A percentile compares a stretch with the other conserved stretches of the same genome.
phyloP scores from a whole-genome alignment of 1,140 invertebrate species.

The Spodoptera frugiperda region DNA sequence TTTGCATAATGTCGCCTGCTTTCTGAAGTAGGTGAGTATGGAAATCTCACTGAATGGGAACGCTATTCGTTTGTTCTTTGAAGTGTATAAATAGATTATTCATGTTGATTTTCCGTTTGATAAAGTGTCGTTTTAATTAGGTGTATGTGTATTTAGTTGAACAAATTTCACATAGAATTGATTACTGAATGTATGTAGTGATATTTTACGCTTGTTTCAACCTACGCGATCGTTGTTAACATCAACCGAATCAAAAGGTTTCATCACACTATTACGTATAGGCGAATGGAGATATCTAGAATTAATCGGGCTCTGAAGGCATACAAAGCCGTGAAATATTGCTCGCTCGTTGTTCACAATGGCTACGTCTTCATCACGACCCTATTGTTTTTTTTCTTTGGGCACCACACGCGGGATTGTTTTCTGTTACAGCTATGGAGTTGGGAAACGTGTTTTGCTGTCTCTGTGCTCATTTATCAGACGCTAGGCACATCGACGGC shows the following conservation, averaged over 20 bases:
- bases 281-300: slow-evolving; percentile 84
- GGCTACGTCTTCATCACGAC: slow-evolving; percentile 85
- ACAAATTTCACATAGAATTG: slow-evolving; percentile 15
- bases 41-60: slow-evolving; percentile 67
- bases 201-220: slow-evolving; percentile 53
- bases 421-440: slow-evolving; percentile 72
- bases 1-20: slow-evolving; percentile 83
- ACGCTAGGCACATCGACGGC: slow-evolving; percentile 37
- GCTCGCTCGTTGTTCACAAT: slow-evolving; percentile 82
- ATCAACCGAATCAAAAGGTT: slow-evolving; percentile 76
- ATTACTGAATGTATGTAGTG: slow-evolving; percentile 29
- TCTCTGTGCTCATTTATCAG: slow-evolving; percentile 71
- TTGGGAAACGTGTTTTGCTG: slow-evolving; percentile 76
- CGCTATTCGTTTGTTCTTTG: slow-evolving; percentile 43
- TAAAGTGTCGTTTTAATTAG: slow-evolving; percentile 17
- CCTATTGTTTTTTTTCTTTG: slow-evolving; percentile 83
- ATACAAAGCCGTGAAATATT: slow-evolving; percentile 85
- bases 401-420: slow-evolving; percentile 79
- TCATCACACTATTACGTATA: slow-evolving; percentile 82
- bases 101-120: slow-evolving; percentile 42
- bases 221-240: slow-evolving; percentile 63
- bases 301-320: slow-evolving; percentile 83
- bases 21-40: slow-evolving; percentile 82
- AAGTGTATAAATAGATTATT: slow-evolving; percentile 45
- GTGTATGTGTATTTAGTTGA: slow-evolving; percentile 7